phyloP scores from a whole-genome alignment of 2,797 vertebrate species.

The Petrocephalus schoutedeni region DNA sequence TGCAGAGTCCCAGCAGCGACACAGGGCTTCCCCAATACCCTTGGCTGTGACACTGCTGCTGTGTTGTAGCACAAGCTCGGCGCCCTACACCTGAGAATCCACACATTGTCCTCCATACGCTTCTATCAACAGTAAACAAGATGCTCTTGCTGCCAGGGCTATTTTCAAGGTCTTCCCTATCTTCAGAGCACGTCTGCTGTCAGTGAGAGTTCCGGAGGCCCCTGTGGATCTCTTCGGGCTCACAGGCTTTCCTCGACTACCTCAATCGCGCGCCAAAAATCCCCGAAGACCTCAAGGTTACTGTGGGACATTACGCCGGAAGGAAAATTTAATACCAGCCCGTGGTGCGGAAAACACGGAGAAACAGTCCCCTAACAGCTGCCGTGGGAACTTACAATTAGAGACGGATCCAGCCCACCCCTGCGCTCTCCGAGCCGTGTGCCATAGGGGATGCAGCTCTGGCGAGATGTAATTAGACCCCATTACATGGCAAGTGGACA shows the following conservation, averaged over 20 bases:
- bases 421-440: not conserved
- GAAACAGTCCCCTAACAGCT: not conserved
- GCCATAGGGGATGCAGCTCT: not conserved
- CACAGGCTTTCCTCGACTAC: not conserved
- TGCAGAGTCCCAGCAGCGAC: not conserved
- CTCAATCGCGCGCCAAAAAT: not conserved
- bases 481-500: not conserved
- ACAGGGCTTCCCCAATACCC: not conserved
- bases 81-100: not conserved
- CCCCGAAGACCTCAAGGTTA: not conserved
- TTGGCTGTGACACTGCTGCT: not conserved
- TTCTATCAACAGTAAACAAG: not conserved
- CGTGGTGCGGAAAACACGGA: not conserved
- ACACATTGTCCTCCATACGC: not conserved
- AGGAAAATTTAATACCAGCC: not conserved
- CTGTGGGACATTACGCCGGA: not conserved
- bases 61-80: not conserved
- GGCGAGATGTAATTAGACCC: not conserved
- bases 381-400: not conserved
- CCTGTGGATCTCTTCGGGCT: not conserved
- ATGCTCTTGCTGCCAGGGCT: not conserved
- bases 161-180: not conserved
- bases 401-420: not conserved
- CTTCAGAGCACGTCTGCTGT: not conserved
- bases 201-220: not conserved